Evolutionary conservation across 1,140 invertebrate species (phyloP), one percentile per base, ranked within the genome.

Genomic region (Platorchestia sp.): DNA sequence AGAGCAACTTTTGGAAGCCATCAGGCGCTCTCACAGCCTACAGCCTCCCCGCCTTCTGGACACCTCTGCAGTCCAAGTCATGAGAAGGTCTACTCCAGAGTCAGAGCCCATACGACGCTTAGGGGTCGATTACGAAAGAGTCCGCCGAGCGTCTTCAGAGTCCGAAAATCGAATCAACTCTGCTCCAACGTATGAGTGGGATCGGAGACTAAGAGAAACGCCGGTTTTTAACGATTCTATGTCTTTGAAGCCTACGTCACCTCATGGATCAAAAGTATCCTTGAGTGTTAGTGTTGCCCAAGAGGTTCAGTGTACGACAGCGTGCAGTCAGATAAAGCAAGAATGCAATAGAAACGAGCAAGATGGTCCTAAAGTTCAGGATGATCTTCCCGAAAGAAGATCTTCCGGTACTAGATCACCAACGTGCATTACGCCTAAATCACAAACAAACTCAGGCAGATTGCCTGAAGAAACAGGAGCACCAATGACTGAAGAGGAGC

Each of bases 401-500:
- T 87, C 95, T 75, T 7, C 95, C 45, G 44, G 95, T 75, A 45
- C 47, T 95, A 86, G 91, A 41, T 47, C 51, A 44, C n/a, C 95
- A 95, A 42, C 86, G 75, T 45, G 91, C 44, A 7, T 45, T 27
- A 93, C 91, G 10, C 91, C 91, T 19, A 93, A 93, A 44, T 93
- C 91, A 44, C 91, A 93, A n/a, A 47, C 43, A 45, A 93, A 47
- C 44, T 45, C 91, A 3, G 36, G 27, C 45, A 93, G 91, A 93
- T 93, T 93, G 47, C 45, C 43, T 44, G 95, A 95, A 47, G 59
- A 95, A 42, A 47, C 95, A 36, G 95, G 95, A 10, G 53, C 95
- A 42, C 95, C 96, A 16, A 96, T 96, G 95, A 95, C 96, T 27
- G 96, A 96, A 90, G 96, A 96, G 91, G 96, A 96, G 45, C 95